phyloP scores from a whole-genome alignment of 2,888 invertebrate species.

The Lepas anatifera region DNA sequence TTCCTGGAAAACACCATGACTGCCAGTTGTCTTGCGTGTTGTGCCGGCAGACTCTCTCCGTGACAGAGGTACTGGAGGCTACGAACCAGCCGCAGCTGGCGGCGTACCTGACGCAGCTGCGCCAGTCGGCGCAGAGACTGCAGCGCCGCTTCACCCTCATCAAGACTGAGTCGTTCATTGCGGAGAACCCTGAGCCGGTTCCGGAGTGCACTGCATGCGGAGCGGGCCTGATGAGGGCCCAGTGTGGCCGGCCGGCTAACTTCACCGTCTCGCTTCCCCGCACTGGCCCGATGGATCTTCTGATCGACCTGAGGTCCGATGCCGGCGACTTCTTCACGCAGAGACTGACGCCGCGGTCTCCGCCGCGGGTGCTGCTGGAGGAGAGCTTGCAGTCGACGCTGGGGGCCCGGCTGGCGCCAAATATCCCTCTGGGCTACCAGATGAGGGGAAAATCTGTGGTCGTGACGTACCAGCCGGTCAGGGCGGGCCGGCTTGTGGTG shows the following conservation, averaged over 20 bases:
- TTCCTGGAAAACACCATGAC: too few relatives aligned
- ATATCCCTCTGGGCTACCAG: not conserved
- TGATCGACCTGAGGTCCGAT: conserved; percentile 23
- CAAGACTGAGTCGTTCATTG: not conserved
- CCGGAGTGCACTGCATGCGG: conserved; percentile 17
- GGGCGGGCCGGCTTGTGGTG: not conserved
- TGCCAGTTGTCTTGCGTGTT: too few relatives aligned
- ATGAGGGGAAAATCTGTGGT: not conserved
- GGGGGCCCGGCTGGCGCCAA: not conserved
- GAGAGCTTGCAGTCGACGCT: not conserved
- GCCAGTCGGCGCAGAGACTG: not conserved
- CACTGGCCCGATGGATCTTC: conserved; percentile 18
- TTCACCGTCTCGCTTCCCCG: conserved; percentile 23
- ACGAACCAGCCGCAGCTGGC: not conserved
- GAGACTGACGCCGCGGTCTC: conserved; percentile 23
- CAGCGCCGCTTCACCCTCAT: not conserved
- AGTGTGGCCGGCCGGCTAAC: conserved; percentile 19
- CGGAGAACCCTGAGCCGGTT: not conserved
- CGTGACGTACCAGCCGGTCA: not conserved
- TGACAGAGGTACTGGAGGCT: not conserved
- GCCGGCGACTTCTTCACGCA: conserved; percentile 23
- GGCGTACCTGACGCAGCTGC: not conserved
- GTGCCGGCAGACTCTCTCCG: not conserved
- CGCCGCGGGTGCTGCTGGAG: conserved; percentile 9
- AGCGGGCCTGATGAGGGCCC: conserved; percentile 24